Evolutionary conservation across 2,113 vertebrate species (phyloP).

Genomic region (Caranx melampygus): DNA sequence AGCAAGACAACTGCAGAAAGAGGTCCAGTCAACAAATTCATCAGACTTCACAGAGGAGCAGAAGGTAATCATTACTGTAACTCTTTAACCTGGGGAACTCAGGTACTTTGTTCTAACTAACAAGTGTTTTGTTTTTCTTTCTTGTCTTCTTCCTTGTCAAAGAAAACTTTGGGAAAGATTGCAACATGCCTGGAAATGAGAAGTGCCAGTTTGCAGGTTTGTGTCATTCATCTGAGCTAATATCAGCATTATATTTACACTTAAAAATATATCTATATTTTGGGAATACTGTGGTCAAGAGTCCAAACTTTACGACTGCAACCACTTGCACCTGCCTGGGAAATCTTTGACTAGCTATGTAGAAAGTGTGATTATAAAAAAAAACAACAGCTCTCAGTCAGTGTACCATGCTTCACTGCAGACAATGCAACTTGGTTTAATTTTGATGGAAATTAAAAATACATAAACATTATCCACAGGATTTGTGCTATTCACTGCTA

Average conservation of each 20-base stretch:
- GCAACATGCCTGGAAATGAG: slow-evolving; percentile 98
- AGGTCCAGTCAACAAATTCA: slow-evolving; percentile 92
- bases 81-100: not conserved
- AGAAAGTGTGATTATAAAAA: not conserved
- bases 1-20: slow-evolving; percentile 96
- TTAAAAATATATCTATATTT: not conserved
- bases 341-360: not conserved
- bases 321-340: too few relatives aligned
- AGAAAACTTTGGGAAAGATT: slow-evolving; percentile 98
- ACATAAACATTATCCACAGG: too few relatives aligned
- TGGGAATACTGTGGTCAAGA: not conserved
- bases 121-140: not conserved
- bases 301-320: not conserved
- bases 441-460: too few relatives aligned
- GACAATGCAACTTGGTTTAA: too few relatives aligned
- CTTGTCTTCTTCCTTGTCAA: not conserved
- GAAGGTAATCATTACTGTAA: slow-evolving; percentile 85
- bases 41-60: slow-evolving; percentile 97
- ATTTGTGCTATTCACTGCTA: too few relatives aligned
- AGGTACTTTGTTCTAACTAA: not conserved
- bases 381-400: too few relatives aligned
- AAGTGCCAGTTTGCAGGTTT: slow-evolving; percentile 95
- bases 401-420: too few relatives aligned
- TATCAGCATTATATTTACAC: not conserved
- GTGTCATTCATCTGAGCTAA: not conserved